phyloP scores from a whole-genome alignment of 2,113 vertebrate species.

The Embiotoca jacksoni region DNA sequence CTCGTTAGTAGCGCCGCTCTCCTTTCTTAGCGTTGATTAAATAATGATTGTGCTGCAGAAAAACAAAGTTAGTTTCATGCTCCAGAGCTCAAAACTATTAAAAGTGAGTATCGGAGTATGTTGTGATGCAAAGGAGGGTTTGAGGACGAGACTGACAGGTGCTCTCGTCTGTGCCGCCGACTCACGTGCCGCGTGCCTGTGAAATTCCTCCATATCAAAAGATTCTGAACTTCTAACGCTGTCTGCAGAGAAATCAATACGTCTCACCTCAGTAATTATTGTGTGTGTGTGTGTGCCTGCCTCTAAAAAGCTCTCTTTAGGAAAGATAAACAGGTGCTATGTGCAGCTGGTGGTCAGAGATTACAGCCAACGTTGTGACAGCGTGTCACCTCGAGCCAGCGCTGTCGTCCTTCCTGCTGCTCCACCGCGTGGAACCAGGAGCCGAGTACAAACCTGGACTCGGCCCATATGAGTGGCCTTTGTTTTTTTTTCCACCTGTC shows the following conservation, averaged over 20 bases:
- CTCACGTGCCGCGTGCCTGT: neutral
- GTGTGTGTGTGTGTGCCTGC: constrained; percentile 26
- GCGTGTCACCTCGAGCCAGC: constrained; percentile 44
- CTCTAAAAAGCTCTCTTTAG: constrained; percentile 49
- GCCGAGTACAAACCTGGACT: constrained; percentile 22
- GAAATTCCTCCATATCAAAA: constrained; percentile 27
- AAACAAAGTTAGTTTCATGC: constrained; percentile 64
- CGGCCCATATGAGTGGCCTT: neutral
- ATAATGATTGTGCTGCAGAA: constrained; percentile 58
- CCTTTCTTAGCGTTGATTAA: constrained; percentile 54
- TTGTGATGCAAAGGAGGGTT: constrained; percentile 26
- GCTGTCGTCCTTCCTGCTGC: constrained; percentile 31
- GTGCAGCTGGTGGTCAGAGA: constrained; percentile 75
- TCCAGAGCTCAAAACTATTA: constrained; percentile 50
- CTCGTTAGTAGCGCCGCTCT: constrained; percentile 42
- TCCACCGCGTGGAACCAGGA: constrained; percentile 2
- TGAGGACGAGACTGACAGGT: constrained; percentile 36
- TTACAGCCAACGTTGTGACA: constrained; percentile 67
- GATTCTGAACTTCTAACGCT: constrained; percentile 5
- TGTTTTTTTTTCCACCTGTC: neutral
- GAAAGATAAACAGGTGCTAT: constrained; percentile 66
- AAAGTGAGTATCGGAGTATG: constrained; percentile 10
- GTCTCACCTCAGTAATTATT: constrained; percentile 17
- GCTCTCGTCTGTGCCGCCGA: constrained; percentile 19
- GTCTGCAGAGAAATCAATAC: constrained; percentile 13